Conservation (phyloP, 2,888 invertebrate genomes). For the Sarcophaga rosellei region DNA sequence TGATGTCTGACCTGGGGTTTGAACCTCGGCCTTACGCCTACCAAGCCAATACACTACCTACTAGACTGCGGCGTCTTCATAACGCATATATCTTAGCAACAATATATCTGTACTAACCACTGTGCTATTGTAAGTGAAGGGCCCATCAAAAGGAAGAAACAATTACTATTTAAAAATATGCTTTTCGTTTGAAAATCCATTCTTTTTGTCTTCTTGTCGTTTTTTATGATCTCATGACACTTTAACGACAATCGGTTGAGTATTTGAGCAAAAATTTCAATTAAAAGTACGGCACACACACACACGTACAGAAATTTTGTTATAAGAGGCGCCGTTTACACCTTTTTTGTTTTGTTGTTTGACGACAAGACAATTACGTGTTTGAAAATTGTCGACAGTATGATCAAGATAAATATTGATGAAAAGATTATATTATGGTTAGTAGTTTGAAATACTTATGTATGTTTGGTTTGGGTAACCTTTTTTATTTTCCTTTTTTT, state of each 20-base stretch:
- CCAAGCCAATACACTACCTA: too few relatives aligned
- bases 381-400: conserved; percentile 11
- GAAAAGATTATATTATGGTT: background rate
- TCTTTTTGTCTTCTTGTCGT: background rate
- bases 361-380: conserved; percentile 5
- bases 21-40: too few relatives aligned
- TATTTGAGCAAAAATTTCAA: conserved; percentile 16
- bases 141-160: conserved; percentile 13
- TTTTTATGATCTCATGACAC: conserved; percentile 14
- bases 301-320: background rate
- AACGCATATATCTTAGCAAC: background rate
- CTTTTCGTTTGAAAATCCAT: conserved; percentile 22
- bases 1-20: too few relatives aligned
- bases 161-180: conserved; percentile 26
- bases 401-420: conserved; percentile 14
- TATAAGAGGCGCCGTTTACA: conserved; percentile 35
- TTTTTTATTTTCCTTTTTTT: background rate
- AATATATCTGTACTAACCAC: background rate
- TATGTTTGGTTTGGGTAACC: too few relatives aligned
- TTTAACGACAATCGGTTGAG: conserved; percentile 22
- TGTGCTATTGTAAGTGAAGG: conserved; percentile 14
- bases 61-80: too few relatives aligned
- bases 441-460: background rate
- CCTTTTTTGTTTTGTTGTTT: conserved; percentile 11
- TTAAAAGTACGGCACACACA: background rate